Evolutionary conservation across 1,140 invertebrate species (phyloP).

Genomic region (Macrobrachium nipponense): DNA sequence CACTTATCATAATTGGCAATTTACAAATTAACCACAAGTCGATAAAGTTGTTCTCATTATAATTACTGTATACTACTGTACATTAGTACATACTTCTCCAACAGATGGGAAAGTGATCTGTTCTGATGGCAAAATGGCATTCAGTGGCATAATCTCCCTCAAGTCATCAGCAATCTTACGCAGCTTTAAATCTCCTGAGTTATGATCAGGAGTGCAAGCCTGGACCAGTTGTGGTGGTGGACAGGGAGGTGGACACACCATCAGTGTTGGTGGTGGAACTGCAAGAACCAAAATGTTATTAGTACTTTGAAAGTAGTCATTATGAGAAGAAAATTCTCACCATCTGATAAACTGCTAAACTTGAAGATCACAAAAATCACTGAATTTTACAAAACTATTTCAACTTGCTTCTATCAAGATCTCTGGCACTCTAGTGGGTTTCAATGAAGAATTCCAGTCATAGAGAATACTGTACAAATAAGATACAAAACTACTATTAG

Average conservation of each 20-base stretch:
- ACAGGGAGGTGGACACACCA: constrained; percentile 43
- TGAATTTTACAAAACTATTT: no score
- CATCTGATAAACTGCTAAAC: no score
- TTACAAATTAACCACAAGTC: no score
- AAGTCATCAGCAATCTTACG: constrained; percentile 72
- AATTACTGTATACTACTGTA: neutral
- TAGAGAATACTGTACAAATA: neutral
- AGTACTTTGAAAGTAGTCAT: no score
- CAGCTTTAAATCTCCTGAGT: constrained; percentile 67
- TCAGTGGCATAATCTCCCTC: constrained; percentile 72
- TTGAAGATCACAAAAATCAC: no score
- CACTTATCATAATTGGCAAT: no score
- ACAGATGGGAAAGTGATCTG: constrained; percentile 71
- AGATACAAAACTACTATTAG: neutral
- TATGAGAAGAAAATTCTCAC: no score
- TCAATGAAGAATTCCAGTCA: neutral
- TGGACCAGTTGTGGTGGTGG: constrained; percentile 41
- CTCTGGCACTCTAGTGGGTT: no score
- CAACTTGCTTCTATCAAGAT: no score
- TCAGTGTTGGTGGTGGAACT: constrained; percentile 28
- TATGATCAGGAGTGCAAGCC: constrained; percentile 50
- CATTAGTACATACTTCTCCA: constrained; percentile 69
- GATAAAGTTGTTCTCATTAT: neutral
- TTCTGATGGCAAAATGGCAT: constrained; percentile 74
- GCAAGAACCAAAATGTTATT: no score